A percentile compares a stretch with the other conserved stretches of the same genome.
Conservation (phyloP, 2,113 vertebrate species). For the Heptranchias perlo region DNA sequence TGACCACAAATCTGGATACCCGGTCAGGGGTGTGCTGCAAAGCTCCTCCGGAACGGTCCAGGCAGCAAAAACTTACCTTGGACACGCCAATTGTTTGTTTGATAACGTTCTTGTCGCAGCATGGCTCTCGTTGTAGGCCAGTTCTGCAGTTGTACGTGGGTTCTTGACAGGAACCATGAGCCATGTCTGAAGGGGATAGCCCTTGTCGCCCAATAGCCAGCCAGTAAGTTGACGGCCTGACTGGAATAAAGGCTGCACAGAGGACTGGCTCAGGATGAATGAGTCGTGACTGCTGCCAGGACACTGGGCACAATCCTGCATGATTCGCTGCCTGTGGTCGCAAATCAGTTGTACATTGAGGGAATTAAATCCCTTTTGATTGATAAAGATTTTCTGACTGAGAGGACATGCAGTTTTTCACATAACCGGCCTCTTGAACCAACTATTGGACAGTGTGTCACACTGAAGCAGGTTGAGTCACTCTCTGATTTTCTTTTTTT, state of each 20-base stretch:
- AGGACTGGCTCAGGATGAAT: background rate
- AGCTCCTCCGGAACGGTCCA: background rate
- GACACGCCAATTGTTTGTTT: background rate
- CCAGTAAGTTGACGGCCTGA: background rate
- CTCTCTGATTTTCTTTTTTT: background rate
- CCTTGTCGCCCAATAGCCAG: background rate
- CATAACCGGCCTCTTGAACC: background rate
- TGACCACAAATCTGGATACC: background rate
- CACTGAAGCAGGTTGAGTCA: background rate
- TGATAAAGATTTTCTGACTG: background rate
- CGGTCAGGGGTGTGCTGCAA: background rate
- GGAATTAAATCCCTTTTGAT: background rate
- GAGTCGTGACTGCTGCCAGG: background rate
- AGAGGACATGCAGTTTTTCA: background rate
- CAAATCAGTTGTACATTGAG: no score
- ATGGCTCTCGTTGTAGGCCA: background rate
- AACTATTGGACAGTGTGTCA: background rate
- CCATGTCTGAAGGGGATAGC: background rate
- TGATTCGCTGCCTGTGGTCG: background rate
- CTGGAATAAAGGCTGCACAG: background rate
- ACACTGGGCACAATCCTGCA: background rate
- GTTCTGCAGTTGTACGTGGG: background rate
- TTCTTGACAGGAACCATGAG: background rate
- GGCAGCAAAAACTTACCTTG: no score
- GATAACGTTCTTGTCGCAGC: background rate